These are phyloP conservation scores for Accipiter cooperii DNA, from an alignment of 2,113 vertebrate species.

Conservation along the genomic window DNA sequence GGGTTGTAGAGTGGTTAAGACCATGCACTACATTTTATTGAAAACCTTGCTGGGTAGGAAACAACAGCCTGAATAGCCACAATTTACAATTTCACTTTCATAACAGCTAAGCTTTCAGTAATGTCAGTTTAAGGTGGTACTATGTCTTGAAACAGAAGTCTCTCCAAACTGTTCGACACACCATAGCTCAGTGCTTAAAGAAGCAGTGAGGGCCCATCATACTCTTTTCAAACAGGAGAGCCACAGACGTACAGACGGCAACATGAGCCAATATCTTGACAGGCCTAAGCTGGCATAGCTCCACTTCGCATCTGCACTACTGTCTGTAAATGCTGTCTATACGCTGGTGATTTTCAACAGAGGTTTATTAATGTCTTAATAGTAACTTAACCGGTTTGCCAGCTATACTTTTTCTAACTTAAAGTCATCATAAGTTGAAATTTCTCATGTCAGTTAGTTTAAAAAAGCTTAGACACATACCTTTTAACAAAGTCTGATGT, in stretches of 20 bases:
- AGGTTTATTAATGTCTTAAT: neutral
- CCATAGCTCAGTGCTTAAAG: neutral
- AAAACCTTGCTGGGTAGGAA: neutral
- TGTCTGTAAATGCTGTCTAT: neutral
- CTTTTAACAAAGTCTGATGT: neutral
- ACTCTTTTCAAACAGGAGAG: neutral
- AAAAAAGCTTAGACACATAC: neutral
- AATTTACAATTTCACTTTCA: neutral
- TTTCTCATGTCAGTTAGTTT: neutral
- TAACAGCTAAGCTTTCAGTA: neutral
- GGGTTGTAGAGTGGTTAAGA: neutral
- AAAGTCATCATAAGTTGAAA: neutral
- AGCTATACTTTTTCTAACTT: neutral
- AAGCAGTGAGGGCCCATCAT: rapidly evolving
- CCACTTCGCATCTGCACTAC: neutral
- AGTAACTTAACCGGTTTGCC: neutral
- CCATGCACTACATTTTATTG: neutral
- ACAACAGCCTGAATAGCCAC: neutral
- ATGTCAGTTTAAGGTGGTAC: neutral
- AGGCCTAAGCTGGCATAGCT: neutral
- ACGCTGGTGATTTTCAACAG: neutral
- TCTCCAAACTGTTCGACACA: neutral
- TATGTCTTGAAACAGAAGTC: neutral
- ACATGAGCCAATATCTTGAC: neutral
- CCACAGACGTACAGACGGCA: neutral